These are phyloP conservation scores for Rhopalosiphum padi DNA, from an alignment of 1,140 invertebrate species.

Conservation along the genomic window DNA sequence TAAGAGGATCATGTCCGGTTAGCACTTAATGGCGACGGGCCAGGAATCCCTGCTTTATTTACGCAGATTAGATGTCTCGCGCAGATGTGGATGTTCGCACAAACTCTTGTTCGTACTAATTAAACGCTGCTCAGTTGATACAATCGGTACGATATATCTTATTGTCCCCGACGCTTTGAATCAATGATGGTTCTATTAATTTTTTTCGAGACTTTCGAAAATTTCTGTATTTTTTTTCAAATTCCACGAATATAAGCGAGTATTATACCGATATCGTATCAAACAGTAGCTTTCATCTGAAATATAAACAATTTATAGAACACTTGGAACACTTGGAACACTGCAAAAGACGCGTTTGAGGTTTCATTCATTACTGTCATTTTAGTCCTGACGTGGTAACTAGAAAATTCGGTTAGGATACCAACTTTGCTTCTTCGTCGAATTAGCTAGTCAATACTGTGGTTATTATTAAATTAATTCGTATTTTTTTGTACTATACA, in stretches of 20 bases:
- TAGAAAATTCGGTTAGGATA: no score
- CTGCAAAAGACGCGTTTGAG: no score
- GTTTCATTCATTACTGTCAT: background rate
- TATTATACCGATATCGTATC: background rate
- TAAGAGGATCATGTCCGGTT: conserved; percentile 57
- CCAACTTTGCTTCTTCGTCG: no score
- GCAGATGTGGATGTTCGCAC: conserved; percentile 47
- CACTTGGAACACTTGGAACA: no score
- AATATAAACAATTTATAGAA: background rate
- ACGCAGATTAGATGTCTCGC: conserved; percentile 50
- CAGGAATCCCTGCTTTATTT: conserved; percentile 54
- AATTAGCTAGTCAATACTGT: background rate
- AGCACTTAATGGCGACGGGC: conserved; percentile 54
- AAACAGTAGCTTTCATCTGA: background rate
- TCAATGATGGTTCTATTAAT: background rate
- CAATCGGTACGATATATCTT: background rate
- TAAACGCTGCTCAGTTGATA: conserved; percentile 35
- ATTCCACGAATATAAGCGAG: background rate
- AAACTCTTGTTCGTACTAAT: conserved; percentile 48
- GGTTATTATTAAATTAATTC: background rate
- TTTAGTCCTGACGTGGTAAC: background rate
- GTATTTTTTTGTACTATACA: background rate
- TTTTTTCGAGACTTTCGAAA: background rate
- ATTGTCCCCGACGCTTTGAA: background rate
- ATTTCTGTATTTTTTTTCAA: background rate